Evolutionary conservation across 1,140 invertebrate genomes (phyloP).

Genomic region (Penaeus japonicus): DNA sequence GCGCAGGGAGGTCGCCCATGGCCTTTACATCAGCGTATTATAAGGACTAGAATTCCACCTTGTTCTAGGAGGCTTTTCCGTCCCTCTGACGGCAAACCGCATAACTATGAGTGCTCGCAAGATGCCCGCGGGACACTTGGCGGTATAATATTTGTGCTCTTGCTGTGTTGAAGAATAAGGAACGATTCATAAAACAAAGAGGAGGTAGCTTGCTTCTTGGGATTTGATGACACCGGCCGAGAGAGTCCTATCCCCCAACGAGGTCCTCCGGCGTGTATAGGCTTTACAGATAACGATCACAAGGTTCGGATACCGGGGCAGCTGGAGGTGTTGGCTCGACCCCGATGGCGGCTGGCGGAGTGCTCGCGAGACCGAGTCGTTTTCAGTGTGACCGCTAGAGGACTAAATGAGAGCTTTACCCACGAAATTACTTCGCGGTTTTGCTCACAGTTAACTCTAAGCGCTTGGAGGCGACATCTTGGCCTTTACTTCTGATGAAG

Average conservation of each 20-base stretch:
- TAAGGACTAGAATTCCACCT: not conserved
- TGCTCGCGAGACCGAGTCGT: conserved; percentile 8
- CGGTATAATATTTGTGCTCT: conserved; percentile 51
- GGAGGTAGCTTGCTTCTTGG: conserved; percentile 47
- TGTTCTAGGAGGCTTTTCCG: not conserved
- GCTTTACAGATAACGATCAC: not conserved
- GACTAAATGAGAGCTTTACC: conserved; percentile 46
- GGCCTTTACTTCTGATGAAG: not conserved
- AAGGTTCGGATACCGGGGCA: not conserved
- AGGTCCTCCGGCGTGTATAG: not conserved
- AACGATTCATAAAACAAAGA: conserved; percentile 56
- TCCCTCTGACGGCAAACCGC: conserved; percentile 28
- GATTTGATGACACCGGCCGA: conserved; percentile 44
- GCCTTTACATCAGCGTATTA: not conserved
- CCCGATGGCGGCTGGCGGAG: not conserved
- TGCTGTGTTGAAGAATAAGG: conserved; percentile 53
- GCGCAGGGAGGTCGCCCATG: not conserved
- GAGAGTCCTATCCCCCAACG: conserved; percentile 11
- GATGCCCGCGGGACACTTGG: conserved; percentile 50
- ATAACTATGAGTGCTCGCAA: conserved; percentile 54
- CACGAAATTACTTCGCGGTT: conserved; percentile 44
- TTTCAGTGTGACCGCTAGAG: conserved; percentile 47
- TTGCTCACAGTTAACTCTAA: conserved; percentile 37
- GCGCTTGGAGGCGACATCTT: not conserved
- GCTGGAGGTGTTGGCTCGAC: not conserved